phyloP scores from a whole-genome alignment of 2,113 vertebrate genomes.

The Cervus canadensis region DNA sequence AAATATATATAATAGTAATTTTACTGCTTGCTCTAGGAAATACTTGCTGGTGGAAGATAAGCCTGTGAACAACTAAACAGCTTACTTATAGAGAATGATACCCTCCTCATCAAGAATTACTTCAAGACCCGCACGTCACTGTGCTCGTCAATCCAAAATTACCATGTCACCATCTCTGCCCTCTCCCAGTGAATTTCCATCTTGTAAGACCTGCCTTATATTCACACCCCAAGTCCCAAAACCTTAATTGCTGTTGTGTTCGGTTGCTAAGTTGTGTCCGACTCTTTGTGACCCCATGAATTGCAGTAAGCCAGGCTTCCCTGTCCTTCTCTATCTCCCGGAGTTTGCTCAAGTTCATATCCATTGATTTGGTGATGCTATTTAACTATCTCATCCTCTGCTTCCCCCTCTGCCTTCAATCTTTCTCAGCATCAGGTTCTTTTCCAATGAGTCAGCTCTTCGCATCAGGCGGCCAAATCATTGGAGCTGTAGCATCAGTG shows the following conservation, averaged over 20 bases:
- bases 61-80: neutral
- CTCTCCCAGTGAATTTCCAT: neutral
- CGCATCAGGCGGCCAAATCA: neutral
- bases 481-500: neutral
- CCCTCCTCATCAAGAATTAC: neutral
- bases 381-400: neutral
- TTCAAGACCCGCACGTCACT: neutral
- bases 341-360: neutral
- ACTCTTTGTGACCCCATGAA: neutral
- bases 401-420: neutral
- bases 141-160: neutral
- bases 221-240: neutral
- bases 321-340: neutral
- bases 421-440: neutral
- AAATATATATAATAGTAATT: neutral
- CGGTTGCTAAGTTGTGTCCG: neutral
- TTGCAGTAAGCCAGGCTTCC: neutral
- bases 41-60: neutral
- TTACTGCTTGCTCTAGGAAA: neutral
- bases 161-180: neutral
- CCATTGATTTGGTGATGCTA: neutral
- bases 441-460: neutral
- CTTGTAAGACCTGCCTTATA: neutral
- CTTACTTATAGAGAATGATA: neutral
- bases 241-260: neutral